These are phyloP conservation scores for Paratilapia polleni DNA, from an alignment of 2,113 vertebrate species.

Conservation along the genomic window DNA sequence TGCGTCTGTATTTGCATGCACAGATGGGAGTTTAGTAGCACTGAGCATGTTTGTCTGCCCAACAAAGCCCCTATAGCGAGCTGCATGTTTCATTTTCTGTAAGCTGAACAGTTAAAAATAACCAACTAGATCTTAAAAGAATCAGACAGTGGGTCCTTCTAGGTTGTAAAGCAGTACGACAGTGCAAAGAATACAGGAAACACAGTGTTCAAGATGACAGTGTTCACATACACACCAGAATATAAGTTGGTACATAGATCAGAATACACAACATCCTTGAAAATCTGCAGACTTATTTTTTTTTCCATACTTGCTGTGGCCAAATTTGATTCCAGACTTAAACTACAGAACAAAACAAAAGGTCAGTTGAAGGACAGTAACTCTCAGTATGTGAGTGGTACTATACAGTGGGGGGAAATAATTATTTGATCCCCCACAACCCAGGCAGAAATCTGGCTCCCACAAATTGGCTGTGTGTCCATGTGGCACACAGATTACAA, in stretches of 20 bases:
- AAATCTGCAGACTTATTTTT: not conserved
- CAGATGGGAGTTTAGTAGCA: slow-evolving; percentile 60
- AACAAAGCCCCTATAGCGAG: slow-evolving; percentile 32
- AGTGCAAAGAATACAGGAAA: not conserved
- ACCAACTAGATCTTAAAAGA: not conserved
- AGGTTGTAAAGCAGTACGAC: slow-evolving; percentile 1
- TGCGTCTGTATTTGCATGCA: slow-evolving; percentile 53
- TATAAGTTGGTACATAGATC: not conserved
- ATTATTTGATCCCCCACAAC: too few species aligned
- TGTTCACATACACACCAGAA: not conserved
- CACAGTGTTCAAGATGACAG: not conserved
- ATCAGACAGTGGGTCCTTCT: not conserved
- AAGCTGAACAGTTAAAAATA: slow-evolving; percentile 27
- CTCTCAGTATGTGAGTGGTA: not conserved
- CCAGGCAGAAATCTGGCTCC: too few species aligned
- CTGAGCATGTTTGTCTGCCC: slow-evolving; percentile 47
- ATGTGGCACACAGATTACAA: too few species aligned
- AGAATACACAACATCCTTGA: not conserved
- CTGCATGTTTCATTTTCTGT: slow-evolving; percentile 37
- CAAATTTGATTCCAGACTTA: not conserved
- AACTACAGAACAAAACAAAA: not conserved
- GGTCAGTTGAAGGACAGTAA: not conserved
- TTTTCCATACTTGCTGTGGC: not conserved
- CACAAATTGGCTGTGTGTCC: too few species aligned
- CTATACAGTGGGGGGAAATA: too few species aligned